Conservation (phyloP, 2,113 vertebrate species). For the Camelus bactrianus region DNA sequence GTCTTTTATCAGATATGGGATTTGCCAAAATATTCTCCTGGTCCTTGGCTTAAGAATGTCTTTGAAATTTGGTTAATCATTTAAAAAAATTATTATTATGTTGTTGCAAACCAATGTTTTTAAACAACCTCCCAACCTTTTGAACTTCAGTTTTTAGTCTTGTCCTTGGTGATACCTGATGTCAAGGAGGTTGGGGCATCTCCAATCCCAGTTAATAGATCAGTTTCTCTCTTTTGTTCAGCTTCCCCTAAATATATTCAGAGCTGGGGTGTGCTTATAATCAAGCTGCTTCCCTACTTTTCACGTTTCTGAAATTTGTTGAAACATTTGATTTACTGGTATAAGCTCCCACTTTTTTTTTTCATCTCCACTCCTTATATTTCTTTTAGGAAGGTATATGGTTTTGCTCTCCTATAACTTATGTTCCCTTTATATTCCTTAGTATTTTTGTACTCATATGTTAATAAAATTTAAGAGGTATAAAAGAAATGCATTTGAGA, state of each 20-base stretch:
- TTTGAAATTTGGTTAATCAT: neutral
- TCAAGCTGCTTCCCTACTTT: neutral
- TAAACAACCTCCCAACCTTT: neutral
- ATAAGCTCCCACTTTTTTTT: neutral
- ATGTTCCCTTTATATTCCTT: neutral
- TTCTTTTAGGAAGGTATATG: neutral
- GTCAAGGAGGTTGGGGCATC: neutral
- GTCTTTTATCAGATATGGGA: neutral
- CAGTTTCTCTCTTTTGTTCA: neutral
- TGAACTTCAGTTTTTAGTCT: neutral
- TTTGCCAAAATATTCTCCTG: slow-evolving; percentile 7
- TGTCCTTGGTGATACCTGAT: neutral
- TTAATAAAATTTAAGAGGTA: neutral
- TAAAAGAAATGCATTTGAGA: neutral
- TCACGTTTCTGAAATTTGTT: neutral
- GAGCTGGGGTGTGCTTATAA: neutral
- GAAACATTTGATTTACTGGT: neutral
- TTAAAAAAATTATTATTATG: neutral
- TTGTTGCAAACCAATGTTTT: neutral
- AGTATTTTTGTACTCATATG: neutral
- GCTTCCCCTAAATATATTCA: neutral
- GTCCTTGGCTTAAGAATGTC: neutral
- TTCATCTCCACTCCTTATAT: neutral
- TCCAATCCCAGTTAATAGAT: neutral
- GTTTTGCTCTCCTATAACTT: neutral